These are phyloP conservation scores for Bos javanicus DNA, from an alignment of 2,113 vertebrate species.

Conservation along the genomic window DNA sequence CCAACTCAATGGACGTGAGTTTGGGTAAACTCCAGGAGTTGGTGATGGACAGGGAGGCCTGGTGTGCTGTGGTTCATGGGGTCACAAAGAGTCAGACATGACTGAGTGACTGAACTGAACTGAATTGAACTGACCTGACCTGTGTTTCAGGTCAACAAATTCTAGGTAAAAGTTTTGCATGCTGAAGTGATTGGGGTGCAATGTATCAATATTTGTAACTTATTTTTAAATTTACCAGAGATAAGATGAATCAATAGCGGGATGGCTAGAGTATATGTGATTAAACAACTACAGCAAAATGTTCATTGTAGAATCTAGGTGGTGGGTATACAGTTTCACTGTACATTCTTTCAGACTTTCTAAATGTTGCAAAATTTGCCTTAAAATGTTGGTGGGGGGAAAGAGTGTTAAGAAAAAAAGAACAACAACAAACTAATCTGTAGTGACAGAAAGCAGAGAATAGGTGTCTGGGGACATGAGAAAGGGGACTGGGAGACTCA, in stretches of 20 bases:
- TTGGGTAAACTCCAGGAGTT: neutral
- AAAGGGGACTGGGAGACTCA: neutral
- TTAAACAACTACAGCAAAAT: constrained; percentile 15
- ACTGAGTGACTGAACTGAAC: neutral
- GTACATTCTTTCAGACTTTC: neutral
- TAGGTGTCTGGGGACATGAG: neutral
- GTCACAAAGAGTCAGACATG: neutral
- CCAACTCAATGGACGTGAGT: neutral
- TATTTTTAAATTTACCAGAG: constrained; percentile 17
- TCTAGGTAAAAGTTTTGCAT: constrained; percentile 11
- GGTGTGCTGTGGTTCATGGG: rapidly evolving
- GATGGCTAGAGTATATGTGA: neutral
- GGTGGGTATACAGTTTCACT: neutral
- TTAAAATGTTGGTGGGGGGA: neutral
- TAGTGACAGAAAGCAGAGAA: neutral
- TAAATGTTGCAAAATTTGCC: neutral
- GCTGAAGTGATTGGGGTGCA: neutral
- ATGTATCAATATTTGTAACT: neutral
- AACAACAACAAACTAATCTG: neutral
- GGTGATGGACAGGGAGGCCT: neutral
- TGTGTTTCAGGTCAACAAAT: neutral
- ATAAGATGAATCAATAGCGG: neutral
- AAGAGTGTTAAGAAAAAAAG: neutral
- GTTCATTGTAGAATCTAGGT: neutral
- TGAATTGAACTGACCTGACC: neutral